Percentiles rank a stretch among this genome's conserved stretches.
Conservation (phyloP, 2,797 vertebrate genomes). For the Leptodactylus fallax region DNA sequence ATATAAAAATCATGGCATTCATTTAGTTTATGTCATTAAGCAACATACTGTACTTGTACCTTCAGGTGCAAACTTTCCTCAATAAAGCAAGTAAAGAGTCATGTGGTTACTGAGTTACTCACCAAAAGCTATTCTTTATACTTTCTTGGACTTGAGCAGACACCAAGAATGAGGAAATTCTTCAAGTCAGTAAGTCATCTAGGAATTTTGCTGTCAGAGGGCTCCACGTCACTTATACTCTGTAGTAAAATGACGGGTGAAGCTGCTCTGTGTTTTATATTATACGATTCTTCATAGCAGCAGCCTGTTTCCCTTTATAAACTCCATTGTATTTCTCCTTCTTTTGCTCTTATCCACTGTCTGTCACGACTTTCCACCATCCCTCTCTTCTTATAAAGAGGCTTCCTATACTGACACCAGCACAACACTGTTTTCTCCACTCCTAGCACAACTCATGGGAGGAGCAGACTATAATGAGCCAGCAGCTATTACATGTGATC, state of each 20-base stretch:
- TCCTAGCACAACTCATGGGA: not conserved
- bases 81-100: not conserved
- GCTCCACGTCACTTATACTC: not conserved
- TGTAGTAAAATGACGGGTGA: not conserved
- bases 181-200: not conserved
- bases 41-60: not conserved
- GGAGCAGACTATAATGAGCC: not conserved
- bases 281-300: not conserved
- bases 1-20: too few species aligned
- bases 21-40: too few species aligned
- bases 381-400: not conserved
- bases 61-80: not conserved
- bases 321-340: not conserved
- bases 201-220: not conserved
- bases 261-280: not conserved
- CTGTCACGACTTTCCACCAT: not conserved
- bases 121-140: not conserved
- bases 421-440: not conserved
- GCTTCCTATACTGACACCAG: not conserved
- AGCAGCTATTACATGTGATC: conserved; percentile 18
- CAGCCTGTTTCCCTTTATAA: not conserved
- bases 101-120: not conserved
- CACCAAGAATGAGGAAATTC: not conserved
- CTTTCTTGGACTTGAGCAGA: not conserved
- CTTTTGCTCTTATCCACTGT: not conserved